Evolutionary conservation across 2,888 invertebrate genomes (phyloP), one percentile per base, ranked within the genome.

Genomic region (Erebia epiphron): DNA sequence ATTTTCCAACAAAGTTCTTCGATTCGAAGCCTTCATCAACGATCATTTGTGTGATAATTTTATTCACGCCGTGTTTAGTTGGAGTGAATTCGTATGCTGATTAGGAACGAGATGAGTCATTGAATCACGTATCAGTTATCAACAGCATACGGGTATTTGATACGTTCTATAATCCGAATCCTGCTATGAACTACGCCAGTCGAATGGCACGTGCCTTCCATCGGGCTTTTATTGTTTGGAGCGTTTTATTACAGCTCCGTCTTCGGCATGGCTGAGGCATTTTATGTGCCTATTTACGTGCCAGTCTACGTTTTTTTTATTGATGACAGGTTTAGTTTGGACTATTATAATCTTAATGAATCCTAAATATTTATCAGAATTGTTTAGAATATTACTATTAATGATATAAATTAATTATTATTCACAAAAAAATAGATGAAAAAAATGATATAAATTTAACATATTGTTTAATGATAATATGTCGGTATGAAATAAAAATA

Each of bases 31-130:
- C 18, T 43, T 61, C 16, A 63, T 63, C 50, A 63, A 13, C 1
- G 35, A 50, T 16, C 49, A 35, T 63, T 63, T 63, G 21, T 14
- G 50, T 63, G 63, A 50, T 63, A 63, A 63, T 63, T 63, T 14
- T 50, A 50, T 63, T 50, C 63, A 21, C 50, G n/a, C 50, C 9
- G 50, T n/a, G 50, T n/a, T 2, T 63, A 50, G 14, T 50, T 63
- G n/a, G n/a, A 10, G 13, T 43, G 13, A 16, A 46, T 13, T 16
- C 18, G 35, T 35, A 58, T 46, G 61, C 43, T 18, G 46, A 46
- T 61, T 46, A 43, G 63, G 10, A 63, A 50, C 50, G 50, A 50
- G 63, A 63, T 63, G 63, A 50, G 50, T 50, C 63, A 35, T 26
- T 63, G 50, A 63, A 52, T 63, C 52, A 63, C 35, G 63, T 14